Evolutionary conservation across 2,113 vertebrate species (phyloP).

Genomic region (Numenius arquata): DNA sequence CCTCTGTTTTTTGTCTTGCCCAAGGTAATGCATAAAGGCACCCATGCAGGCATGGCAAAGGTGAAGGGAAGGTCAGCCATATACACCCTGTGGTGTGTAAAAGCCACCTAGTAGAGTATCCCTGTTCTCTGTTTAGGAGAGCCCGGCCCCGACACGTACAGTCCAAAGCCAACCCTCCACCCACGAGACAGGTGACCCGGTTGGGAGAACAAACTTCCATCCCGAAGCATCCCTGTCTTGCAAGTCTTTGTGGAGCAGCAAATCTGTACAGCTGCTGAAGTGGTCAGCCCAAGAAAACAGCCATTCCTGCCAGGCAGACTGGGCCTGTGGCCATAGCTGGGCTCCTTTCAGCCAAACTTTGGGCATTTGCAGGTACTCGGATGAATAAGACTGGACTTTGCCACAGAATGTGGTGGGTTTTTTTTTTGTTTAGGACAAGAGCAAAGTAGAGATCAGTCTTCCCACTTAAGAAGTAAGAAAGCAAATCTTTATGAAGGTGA

Average conservation of each 20-base stretch:
- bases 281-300: rapidly evolving
- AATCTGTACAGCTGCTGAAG: not conserved
- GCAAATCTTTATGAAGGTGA: not conserved
- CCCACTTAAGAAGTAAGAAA: not conserved
- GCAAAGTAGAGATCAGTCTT: not conserved
- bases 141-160: not conserved
- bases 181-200: not conserved
- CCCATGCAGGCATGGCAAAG: not conserved
- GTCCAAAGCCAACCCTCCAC: not conserved
- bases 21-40: not conserved
- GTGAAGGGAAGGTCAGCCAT: not conserved
- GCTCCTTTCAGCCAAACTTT: not conserved
- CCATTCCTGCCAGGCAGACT: not conserved
- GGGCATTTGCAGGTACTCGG: not conserved
- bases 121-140: not conserved
- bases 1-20: not conserved
- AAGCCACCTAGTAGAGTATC: not conserved
- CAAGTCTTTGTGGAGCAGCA: not conserved
- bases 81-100: not conserved
- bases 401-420: not conserved
- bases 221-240: not conserved
- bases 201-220: not conserved
- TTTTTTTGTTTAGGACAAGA: not conserved
- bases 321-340: not conserved
- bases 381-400: not conserved